phyloP scores from a whole-genome alignment of 2,888 invertebrate species.

The Drosophila paucipuncta region DNA sequence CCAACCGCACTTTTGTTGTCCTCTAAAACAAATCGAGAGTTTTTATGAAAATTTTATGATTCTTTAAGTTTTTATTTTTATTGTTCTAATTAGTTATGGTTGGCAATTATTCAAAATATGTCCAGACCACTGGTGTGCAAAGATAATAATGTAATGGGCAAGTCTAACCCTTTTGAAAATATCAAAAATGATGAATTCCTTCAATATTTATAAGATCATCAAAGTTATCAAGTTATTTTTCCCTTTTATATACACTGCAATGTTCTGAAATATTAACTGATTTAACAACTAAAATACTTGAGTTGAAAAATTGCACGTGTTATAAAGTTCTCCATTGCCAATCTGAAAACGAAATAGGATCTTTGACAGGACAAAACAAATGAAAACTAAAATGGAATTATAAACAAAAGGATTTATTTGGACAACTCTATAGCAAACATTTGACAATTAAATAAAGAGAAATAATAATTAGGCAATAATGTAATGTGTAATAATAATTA shows the following conservation, averaged over 20 bases:
- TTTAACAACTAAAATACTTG: not conserved
- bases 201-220: not conserved
- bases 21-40: slow-evolving; percentile 55
- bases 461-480: slow-evolving; percentile 65
- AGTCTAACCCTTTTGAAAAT: not conserved
- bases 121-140: not conserved
- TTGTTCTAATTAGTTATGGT: not conserved
- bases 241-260: not conserved
- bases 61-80: not conserved
- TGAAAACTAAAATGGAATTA: slow-evolving; percentile 31
- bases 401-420: slow-evolving; percentile 74
- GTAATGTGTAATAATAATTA: slow-evolving; percentile 36
- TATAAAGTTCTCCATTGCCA: not conserved
- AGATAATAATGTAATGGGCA: not conserved
- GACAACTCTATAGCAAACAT: slow-evolving; percentile 68
- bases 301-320: not conserved
- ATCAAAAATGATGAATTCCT: not conserved
- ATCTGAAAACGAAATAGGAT: slow-evolving; percentile 11
- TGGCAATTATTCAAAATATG: not conserved
- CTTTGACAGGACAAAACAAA: slow-evolving; percentile 20
- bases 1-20: slow-evolving; percentile 70
- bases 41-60: not conserved
- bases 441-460: slow-evolving; percentile 76
- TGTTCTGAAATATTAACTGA: not conserved
- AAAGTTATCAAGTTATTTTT: not conserved